Percentiles rank a stretch among this genome's conserved stretches.
phyloP scores from a whole-genome alignment of 2,113 vertebrate species.

The Sakesphorus luctuosus region DNA sequence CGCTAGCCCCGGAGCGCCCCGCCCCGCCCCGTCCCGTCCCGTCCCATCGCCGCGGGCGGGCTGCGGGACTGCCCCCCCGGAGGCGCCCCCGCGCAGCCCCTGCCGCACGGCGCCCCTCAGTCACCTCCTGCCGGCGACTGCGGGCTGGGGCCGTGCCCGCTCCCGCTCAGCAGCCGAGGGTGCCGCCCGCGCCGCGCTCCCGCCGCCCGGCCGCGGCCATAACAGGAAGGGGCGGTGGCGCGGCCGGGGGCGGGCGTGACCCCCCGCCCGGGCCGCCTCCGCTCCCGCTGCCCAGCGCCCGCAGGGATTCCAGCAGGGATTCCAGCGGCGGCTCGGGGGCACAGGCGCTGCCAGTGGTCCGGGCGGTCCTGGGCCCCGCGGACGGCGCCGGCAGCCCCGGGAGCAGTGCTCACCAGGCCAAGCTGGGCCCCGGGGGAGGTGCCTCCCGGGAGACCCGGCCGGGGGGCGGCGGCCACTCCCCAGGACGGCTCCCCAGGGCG shows the following conservation, averaged over 20 bases:
- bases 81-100: background rate
- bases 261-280: background rate
- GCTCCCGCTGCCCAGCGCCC: no score
- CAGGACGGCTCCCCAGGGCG: no score
- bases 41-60: no score
- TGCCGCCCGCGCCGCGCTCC: background rate
- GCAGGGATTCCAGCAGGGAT: no score
- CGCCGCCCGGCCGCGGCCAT: background rate
- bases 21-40: background rate
- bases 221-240: slow-evolving; percentile 30
- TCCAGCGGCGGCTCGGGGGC: background rate
- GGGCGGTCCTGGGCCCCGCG: background rate
- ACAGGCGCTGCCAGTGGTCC: rapidly evolving
- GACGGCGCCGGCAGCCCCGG: background rate
- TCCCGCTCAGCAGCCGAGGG: background rate
- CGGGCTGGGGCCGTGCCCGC: background rate
- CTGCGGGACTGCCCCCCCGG: no score
- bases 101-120: background rate
- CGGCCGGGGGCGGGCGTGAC: slow-evolving; percentile 8
- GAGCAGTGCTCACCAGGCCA: background rate
- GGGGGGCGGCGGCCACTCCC: no score
- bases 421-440: background rate
- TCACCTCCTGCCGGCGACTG: slow-evolving; percentile 1
- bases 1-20: background rate
- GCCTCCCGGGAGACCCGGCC: no score